Conservation (phyloP, 1,140 invertebrate genomes). For the Mizuhopecten yessoensis region DNA sequence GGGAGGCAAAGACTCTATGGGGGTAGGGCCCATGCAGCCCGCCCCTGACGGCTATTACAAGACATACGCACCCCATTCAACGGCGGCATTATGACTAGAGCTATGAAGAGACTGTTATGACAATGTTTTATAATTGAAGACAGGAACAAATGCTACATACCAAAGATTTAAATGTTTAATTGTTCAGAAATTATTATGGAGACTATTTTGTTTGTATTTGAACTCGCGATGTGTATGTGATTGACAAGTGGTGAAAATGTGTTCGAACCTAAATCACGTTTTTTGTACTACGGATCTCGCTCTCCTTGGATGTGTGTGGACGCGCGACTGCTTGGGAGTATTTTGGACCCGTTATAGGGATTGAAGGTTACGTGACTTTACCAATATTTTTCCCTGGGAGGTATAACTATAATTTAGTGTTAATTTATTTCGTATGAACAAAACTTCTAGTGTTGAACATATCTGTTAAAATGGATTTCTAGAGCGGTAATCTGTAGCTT, state of each 20-base stretch:
- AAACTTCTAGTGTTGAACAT: not conserved
- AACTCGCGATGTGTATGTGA: not conserved
- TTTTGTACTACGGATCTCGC: not conserved
- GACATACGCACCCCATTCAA: conserved; percentile 79
- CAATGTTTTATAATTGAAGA: not conserved
- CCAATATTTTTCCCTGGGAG: not conserved
- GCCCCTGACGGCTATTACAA: conserved; percentile 78
- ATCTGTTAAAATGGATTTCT: not conserved
- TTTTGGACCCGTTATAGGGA: not conserved
- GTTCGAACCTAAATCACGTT: not conserved
- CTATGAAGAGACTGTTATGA: not conserved
- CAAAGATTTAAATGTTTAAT: conserved; percentile 48
- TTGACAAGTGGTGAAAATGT: not conserved
- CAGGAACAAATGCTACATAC: conserved; percentile 49
- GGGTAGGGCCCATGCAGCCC: conserved; percentile 68
- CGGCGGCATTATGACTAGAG: conserved; percentile 74
- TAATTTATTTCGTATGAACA: conserved; percentile 11
- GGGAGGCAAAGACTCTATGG: conserved; percentile 70
- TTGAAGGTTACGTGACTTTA: not conserved
- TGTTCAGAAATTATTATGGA: conserved; percentile 36
- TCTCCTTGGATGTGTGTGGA: not conserved
- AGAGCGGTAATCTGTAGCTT: not conserved
- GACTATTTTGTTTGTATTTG: not conserved
- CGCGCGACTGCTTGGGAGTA: not conserved
- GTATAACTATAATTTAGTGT: not conserved